Evolutionary conservation across 1,140 invertebrate species (phyloP), one percentile per base, ranked within the genome.

Genomic region (Saccostrea glomerata): DNA sequence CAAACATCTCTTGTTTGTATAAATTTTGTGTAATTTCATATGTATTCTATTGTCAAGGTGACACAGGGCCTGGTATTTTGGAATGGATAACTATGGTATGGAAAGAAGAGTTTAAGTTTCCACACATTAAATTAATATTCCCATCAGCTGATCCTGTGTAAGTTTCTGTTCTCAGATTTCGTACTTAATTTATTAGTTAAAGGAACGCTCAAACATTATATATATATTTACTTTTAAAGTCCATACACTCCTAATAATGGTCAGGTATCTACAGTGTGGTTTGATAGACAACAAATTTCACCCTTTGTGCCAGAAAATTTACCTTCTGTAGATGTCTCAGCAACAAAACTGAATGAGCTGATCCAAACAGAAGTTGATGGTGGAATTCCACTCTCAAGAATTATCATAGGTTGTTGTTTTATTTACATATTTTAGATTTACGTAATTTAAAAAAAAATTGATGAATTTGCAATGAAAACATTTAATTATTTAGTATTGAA

Each of bases 321-420:
- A 17, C 9, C 77, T 12, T 89, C 91, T 17, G 82, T 93, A 40
- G 87, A 89, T 85, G 85, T 82, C 23, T 91, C 91, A 86, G 90
- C 89, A 25, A 58, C 84, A 30, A 84, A 86, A 11, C 66, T 93
- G 20, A 82, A 86, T 3, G 58, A 88, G 13, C 86, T 94, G 17
- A 90, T 94, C n/a, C 89, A 93, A 54, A 36, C 87, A 60, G 93
- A 93, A 89, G 90, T 93, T 13, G 82, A 91, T 15, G 86, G 63
- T 82, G 93, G 93, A n/a, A 92, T 93, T 85, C 91, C 92, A n/a
- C 25, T 87, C 15, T 88, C 91, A 63, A 92, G 91, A 73, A 94
- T 93, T 73, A 47, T 94, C 17, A 86, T 94, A 66, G 93, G 93
- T 94, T 63, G 6, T 6, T 20, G n/a, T 63, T 36, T 20, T 20